A percentile compares a stretch with the other conserved stretches of the same genome.
phyloP scores from a whole-genome alignment of 2,113 vertebrate genomes.

The Sitta europaea region DNA sequence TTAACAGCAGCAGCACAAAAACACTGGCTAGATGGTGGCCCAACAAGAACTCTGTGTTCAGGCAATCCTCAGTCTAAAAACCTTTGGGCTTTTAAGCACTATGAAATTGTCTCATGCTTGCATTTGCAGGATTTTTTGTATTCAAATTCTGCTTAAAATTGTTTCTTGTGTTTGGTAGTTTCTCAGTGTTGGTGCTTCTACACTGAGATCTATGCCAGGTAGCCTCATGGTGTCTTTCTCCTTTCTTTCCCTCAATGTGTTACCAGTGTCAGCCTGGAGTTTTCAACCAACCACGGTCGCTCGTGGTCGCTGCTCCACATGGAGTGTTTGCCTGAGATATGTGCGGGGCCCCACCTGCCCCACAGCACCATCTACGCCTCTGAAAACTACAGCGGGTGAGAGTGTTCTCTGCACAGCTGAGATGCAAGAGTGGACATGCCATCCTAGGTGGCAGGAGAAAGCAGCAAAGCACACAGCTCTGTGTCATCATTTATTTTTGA shows the following conservation, averaged over 20 bases:
- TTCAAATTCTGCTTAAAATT: background rate
- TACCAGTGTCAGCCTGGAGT: conserved; percentile 87
- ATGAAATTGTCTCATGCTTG: background rate
- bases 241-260: background rate
- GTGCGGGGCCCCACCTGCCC: conserved; percentile 89
- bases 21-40: background rate
- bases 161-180: background rate
- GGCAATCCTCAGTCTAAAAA: background rate
- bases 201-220: background rate
- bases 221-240: background rate
- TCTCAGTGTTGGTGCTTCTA: background rate
- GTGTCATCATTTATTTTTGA: background rate
- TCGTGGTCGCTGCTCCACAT: conserved; percentile 93
- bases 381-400: conserved; percentile 96
- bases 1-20: background rate
- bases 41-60: background rate
- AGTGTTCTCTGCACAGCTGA: background rate
- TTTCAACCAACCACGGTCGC: conserved; percentile 93
- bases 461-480: background rate
- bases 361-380: conserved; percentile 95
- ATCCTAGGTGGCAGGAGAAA: background rate
- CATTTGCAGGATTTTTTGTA: background rate
- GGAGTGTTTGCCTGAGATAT: conserved; percentile 92
- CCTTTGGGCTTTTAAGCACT: background rate
- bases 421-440: background rate